Conservation (phyloP, 2,797 vertebrate genomes). For the Discoglossus pictus region DNA sequence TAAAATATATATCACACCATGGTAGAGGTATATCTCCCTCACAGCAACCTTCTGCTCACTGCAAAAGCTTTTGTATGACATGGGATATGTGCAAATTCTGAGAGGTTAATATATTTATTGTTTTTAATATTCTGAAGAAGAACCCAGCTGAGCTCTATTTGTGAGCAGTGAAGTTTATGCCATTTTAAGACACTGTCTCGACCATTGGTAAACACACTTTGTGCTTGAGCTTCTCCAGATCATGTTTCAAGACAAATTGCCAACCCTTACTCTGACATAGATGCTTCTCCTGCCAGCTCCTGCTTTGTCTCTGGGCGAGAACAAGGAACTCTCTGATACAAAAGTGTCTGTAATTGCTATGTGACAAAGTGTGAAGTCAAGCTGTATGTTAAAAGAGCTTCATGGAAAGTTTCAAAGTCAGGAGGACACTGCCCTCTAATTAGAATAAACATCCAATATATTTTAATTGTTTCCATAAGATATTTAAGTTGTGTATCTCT, state of each 20-base stretch:
- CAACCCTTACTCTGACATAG: slow-evolving; percentile 38
- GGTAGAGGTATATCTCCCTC: no score
- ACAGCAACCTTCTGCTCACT: no score
- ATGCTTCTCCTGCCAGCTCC: slow-evolving; percentile 44
- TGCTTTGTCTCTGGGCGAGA: slow-evolving; percentile 48
- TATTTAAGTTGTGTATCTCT: no score
- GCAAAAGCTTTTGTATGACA: no score
- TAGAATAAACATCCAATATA: no score
- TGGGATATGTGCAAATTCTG: no score
- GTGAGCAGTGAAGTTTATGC: slow-evolving; percentile 6
- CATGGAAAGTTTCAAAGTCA: slow-evolving; percentile 29
- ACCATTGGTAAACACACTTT: slow-evolving; percentile 45
- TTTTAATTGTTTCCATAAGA: no score
- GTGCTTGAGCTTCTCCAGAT: slow-evolving; percentile 45
- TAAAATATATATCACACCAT: no score
- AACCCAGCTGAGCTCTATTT: slow-evolving; percentile 1
- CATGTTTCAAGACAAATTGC: slow-evolving; percentile 47
- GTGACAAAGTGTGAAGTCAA: slow-evolving; percentile 49
- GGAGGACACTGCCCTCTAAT: no score
- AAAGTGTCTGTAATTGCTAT: slow-evolving; percentile 48
- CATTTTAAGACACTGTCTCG: slow-evolving; percentile 15
- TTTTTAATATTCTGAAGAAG: background rate
- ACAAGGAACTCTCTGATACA: slow-evolving; percentile 47
- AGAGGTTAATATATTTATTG: slow-evolving; percentile 1
- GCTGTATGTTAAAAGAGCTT: slow-evolving; percentile 25